Conservation (phyloP, 2,888 invertebrate genomes). For the Nephrotoma appendiculata region DNA sequence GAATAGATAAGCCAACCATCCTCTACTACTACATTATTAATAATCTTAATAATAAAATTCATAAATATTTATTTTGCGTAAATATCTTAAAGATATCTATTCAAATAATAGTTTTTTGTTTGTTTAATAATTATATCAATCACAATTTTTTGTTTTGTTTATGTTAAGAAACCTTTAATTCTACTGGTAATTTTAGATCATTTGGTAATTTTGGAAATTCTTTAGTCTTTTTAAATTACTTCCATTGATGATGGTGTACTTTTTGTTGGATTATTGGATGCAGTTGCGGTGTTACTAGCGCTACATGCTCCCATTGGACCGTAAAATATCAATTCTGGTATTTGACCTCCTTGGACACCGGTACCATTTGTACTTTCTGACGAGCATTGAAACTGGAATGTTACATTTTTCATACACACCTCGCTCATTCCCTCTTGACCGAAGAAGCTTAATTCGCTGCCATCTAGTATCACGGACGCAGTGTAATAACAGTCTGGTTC, state of each 20-base stretch:
- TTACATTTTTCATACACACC: conserved; percentile 81
- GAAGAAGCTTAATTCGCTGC: conserved; percentile 88
- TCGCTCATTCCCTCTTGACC: conserved; percentile 95
- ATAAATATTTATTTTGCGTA: not conserved
- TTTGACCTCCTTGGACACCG: conserved; percentile 93
- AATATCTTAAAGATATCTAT: not conserved
- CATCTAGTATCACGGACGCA: conserved; percentile 88
- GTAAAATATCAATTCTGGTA: conserved; percentile 92
- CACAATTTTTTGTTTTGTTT: not conserved
- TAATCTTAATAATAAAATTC: not conserved
- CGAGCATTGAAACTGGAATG: conserved; percentile 94
- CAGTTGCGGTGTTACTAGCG: conserved; percentile 3
- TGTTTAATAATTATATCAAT: not conserved
- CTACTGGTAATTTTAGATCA: not conserved
- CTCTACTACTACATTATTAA: not conserved
- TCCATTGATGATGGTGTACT: not conserved
- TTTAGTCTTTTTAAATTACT: not conserved
- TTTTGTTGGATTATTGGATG: not conserved
- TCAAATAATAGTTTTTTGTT: not conserved
- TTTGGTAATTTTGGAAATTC: not conserved
- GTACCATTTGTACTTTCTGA: conserved; percentile 96
- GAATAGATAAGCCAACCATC: not conserved
- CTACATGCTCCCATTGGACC: conserved; percentile 51
- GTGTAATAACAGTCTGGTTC: conserved; percentile 92
- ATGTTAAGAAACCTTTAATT: conserved; percentile 1